Base-by-base conservation (phyloP, 2,888 invertebrate genomes). In the Meganola albula region DNA sequence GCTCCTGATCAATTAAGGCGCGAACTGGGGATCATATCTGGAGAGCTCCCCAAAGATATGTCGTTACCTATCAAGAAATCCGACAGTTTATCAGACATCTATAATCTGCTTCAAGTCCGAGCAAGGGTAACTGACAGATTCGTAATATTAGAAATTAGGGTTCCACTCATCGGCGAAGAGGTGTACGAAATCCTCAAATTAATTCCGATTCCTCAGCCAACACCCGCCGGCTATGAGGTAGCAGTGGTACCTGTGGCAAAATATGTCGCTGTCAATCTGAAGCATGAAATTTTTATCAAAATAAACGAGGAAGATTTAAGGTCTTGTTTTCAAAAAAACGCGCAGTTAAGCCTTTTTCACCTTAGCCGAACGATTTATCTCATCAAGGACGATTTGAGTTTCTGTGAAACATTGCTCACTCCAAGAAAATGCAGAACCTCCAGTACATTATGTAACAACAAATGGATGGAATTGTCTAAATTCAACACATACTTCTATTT, bases 21-120 rank as follows among this genome's bases (percentile, higher is more conserved):
- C n/a, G 34, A 43, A 31, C 22, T 50, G 2, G 31, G 27, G 7
- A 27, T 34, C 4, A 48, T 51, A 10, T 28, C 44, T 1, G 21
- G 37, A 1, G 32, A 32, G 9, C n/a, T 50, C 12, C 4, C 39
- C 1, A 31, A 23, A 6, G 44, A 51, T 10, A 7, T 44, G 2
- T 26, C 43, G 1, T 11, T 44, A 27, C 48, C 44, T 1, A 26
- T 40, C 6, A 20, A 27, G n/a, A 42, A 40, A 22, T 12, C 36
- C 2, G 4, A 31, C 0, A 36, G 44, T 16, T 8, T 49, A 4
- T 10, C 10, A 4, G 25, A 36, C 4, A 28, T 49, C 1, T 50
- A 50, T 12, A 27, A 39, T 4, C 23, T 44, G 9, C 10, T 50
- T 3, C 31, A 29, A 10, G 24, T 47, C 1, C 35, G 24, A 13